These are phyloP conservation scores for Nothoprocta pentlandii DNA, from an alignment of 2,113 vertebrate species.

Conservation along the genomic window DNA sequence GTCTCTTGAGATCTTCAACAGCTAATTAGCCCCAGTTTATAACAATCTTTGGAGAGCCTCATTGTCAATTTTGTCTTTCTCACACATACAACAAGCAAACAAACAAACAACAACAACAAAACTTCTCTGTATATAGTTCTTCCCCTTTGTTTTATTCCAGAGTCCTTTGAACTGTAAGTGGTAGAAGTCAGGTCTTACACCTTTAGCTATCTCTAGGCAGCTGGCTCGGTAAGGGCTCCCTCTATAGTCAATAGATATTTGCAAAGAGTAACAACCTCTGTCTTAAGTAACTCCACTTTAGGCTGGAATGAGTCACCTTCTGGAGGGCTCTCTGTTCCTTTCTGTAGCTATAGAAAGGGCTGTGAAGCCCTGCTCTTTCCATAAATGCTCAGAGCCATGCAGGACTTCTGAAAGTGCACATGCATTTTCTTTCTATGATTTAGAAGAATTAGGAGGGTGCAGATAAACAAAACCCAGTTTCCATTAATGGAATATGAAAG, in stretches of 20 bases:
- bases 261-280: not conserved
- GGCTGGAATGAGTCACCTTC: not conserved
- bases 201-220: fast-evolving
- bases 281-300: not conserved
- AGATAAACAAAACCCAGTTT: not conserved
- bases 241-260: not conserved
- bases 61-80: not conserved
- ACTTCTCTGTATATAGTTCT: not conserved
- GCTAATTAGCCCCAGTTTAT: not conserved
- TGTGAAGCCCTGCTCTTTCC: not conserved
- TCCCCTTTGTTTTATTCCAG: not conserved
- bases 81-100: too few species aligned
- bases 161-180: not conserved
- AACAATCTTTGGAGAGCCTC: not conserved
- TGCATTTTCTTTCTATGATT: not conserved
- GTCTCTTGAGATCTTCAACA: not conserved
- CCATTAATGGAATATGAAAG: not conserved
- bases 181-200: not conserved
- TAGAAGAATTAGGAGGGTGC: not conserved
- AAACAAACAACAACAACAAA: not conserved
- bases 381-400: fast-evolving
- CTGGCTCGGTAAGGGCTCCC: not conserved
- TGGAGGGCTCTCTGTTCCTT: not conserved
- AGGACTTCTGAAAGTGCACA: not conserved
- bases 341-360: not conserved